Evolutionary conservation across 2,797 vertebrate genomes (phyloP).

Genomic region (Trachops cirrhosus): DNA sequence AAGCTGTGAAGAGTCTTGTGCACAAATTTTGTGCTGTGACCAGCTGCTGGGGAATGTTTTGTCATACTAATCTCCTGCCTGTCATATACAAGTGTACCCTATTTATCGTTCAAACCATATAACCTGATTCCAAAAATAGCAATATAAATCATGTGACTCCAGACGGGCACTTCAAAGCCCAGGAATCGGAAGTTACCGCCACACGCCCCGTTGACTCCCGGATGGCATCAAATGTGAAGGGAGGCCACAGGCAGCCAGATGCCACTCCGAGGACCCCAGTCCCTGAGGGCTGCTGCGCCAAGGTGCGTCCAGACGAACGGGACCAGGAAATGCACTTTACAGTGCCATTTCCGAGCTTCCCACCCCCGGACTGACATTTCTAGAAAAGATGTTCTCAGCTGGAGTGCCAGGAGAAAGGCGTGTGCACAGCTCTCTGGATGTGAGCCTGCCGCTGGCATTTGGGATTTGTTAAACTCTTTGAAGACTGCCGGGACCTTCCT

Average conservation of each 20-base stretch:
- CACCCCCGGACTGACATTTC: constrained; percentile 53
- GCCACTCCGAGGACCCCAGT: background rate
- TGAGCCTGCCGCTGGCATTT: background rate
- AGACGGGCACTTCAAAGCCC: background rate
- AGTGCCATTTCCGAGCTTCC: constrained; percentile 7
- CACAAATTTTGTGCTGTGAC: background rate
- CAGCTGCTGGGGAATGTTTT: background rate
- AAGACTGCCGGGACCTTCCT: background rate
- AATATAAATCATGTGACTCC: background rate
- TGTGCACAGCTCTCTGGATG: background rate
- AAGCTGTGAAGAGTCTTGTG: background rate
- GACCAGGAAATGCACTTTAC: background rate
- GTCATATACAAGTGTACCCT: background rate
- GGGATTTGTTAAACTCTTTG: constrained; percentile 4
- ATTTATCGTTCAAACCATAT: background rate
- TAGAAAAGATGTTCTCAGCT: constrained; percentile 29
- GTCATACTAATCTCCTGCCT: background rate
- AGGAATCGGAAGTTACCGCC: background rate
- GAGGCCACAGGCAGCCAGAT: background rate
- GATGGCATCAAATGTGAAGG: background rate
- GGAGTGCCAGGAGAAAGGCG: background rate
- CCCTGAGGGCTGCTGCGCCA: background rate
- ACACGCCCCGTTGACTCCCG: accelerated
- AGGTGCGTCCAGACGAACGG: background rate
- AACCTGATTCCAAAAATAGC: background rate